Conservation (phyloP, 2,888 invertebrate species). For the Melieria omissa region DNA sequence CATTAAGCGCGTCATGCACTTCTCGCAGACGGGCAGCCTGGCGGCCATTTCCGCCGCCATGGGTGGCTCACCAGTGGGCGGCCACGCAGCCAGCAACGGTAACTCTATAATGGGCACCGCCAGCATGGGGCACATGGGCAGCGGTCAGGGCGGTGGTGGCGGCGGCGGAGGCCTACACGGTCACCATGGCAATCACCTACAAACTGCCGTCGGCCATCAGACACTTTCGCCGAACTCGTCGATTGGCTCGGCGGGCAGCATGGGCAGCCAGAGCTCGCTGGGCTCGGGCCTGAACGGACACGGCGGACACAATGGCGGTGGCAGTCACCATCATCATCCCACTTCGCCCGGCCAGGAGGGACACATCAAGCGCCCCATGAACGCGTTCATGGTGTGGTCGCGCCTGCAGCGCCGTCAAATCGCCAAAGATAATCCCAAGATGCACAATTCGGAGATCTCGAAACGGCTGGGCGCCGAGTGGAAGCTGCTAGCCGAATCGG, state of each 20-base stretch:
- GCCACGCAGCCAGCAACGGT: conserved; percentile 56
- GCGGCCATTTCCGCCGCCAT: conserved; percentile 64
- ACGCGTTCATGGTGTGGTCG: conserved; percentile 98
- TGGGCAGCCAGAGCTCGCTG: conserved; percentile 49
- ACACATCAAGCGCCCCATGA: conserved; percentile 97
- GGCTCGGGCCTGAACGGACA: conserved; percentile 38
- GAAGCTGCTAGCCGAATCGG: conserved; percentile 87
- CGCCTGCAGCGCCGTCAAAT: conserved; percentile 91
- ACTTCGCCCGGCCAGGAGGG: conserved; percentile 71
- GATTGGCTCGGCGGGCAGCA: conserved; percentile 57
- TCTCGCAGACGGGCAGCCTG: conserved; percentile 61
- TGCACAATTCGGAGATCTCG: conserved; percentile 91
- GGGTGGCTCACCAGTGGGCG: conserved; percentile 63
- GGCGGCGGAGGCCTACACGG: conserved; percentile 16
- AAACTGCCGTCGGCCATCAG: conserved; percentile 56
- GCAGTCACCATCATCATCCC: conserved; percentile 53
- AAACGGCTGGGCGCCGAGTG: conserved; percentile 93
- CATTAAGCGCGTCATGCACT: conserved; percentile 66
- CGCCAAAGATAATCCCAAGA: conserved; percentile 93
- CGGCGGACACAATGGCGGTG: conserved; percentile 36
- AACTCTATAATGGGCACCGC: conserved; percentile 58
- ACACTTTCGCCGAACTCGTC: conserved; percentile 63
- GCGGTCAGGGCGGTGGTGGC: conserved; percentile 34
- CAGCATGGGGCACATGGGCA: conserved; percentile 60
- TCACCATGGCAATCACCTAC: conserved; percentile 41